phyloP scores from a whole-genome alignment of 2,888 invertebrate genomes.

The Autographa pulchrina region DNA sequence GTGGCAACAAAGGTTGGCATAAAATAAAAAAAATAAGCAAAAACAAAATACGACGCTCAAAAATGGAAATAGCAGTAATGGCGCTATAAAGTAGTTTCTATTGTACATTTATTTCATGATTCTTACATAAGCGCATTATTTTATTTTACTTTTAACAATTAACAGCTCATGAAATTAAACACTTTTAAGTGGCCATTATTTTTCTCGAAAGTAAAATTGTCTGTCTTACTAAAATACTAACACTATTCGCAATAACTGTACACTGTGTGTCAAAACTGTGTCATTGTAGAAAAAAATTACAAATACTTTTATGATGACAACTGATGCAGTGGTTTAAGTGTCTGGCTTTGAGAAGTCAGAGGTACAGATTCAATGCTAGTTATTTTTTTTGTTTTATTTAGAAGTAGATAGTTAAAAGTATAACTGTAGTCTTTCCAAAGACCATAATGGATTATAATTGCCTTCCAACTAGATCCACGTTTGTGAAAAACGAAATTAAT shows the following conservation, averaged over 20 bases:
- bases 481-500: too few species aligned
- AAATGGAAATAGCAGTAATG: too few species aligned
- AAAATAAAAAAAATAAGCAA: too few species aligned
- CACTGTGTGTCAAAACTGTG: constrained; percentile 33
- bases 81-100: not conserved
- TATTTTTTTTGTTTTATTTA: too few species aligned
- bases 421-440: too few species aligned
- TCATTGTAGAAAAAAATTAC: constrained; percentile 24
- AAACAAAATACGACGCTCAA: too few species aligned
- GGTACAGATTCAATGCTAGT: too few species aligned
- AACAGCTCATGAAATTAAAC: constrained; percentile 13
- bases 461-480: too few species aligned
- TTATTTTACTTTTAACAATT: constrained; percentile 3
- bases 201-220: constrained; percentile 33
- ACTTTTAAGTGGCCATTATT: constrained; percentile 10
- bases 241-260: constrained; percentile 42
- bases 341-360: not conserved
- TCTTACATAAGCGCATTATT: not conserved
- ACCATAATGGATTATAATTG: too few species aligned
- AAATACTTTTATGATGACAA: constrained; percentile 17
- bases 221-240: constrained; percentile 40
- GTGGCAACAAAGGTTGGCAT: too few species aligned
- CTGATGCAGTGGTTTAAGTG: not conserved
- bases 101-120: not conserved
- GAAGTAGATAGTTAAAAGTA: too few species aligned